phyloP scores from a whole-genome alignment of 2,113 vertebrate genomes.

The Enhydra lutris region DNA sequence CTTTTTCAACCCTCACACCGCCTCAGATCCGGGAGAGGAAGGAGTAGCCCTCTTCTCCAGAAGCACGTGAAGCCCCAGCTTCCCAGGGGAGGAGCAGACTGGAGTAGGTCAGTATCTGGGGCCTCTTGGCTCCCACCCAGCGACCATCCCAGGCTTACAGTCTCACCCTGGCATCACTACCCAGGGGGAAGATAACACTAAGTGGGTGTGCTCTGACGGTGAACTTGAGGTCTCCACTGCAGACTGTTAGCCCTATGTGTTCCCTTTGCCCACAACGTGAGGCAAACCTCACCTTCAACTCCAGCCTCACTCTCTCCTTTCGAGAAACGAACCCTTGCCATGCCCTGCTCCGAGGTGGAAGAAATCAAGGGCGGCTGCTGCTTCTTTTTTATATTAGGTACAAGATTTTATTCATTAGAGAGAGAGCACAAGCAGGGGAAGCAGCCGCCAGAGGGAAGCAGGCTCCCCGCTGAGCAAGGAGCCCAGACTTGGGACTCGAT shows the following conservation, averaged over 20 bases:
- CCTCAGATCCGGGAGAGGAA: neutral
- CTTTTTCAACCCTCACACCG: neutral
- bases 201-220: neutral
- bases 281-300: neutral
- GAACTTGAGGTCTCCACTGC: neutral
- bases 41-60: neutral
- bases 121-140: neutral
- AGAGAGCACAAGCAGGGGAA: no score
- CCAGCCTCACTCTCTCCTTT: neutral
- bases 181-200: neutral
- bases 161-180: neutral
- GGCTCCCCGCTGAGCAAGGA: no score
- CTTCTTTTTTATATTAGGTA: no score
- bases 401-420: no score
- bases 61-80: neutral
- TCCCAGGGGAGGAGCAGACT: neutral
- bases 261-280: neutral
- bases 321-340: neutral
- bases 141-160: neutral
- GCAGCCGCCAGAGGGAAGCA: no score
- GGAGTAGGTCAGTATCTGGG: neutral
- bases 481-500: no score
- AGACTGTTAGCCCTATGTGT: neutral
- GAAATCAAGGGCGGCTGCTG: neutral
- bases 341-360: neutral